A percentile compares a stretch with the other conserved stretches of the same genome.
Evolutionary conservation across 2,113 vertebrate species (phyloP).

Genomic region (Triplophysa tibetana): DNA sequence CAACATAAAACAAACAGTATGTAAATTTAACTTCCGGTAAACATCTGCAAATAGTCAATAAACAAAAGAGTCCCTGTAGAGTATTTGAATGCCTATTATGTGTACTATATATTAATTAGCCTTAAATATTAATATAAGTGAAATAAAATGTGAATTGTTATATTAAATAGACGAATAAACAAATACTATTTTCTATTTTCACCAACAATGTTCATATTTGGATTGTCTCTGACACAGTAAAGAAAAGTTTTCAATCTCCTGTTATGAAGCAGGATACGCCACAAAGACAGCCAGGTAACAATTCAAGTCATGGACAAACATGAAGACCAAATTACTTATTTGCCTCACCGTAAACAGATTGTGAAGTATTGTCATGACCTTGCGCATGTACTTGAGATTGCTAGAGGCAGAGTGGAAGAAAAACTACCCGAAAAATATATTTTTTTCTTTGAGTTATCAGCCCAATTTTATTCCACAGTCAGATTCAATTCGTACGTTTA

Average conservation of each 20-base stretch:
- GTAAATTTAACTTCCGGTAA: too few relatives aligned
- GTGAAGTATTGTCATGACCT: slow-evolving; percentile 29
- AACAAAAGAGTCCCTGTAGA: too few relatives aligned
- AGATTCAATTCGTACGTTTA: slow-evolving; percentile 34
- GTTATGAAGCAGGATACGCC: slow-evolving; percentile 3
- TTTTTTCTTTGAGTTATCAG: slow-evolving; percentile 12
- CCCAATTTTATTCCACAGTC: slow-evolving; percentile 32
- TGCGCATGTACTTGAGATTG: not conserved
- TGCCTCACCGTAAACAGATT: slow-evolving; percentile 36
- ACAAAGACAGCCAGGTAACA: slow-evolving; percentile 20
- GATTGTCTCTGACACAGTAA: not conserved
- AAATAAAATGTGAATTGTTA: too few relatives aligned
- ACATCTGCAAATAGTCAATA: too few relatives aligned
- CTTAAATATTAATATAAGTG: too few relatives aligned
- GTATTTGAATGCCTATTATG: too few relatives aligned
- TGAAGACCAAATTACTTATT: slow-evolving; percentile 30
- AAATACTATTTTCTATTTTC: too few relatives aligned
- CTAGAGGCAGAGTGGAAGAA: slow-evolving; percentile 2
- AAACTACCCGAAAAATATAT: slow-evolving; percentile 15
- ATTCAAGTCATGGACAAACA: slow-evolving; percentile 12
- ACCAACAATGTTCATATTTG: not conserved
- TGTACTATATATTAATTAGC: too few relatives aligned
- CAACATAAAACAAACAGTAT: too few relatives aligned
- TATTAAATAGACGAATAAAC: too few relatives aligned
- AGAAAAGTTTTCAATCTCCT: not conserved